A percentile compares a stretch with the other conserved stretches of the same genome.
These are phyloP conservation scores for Neoarius graeffei DNA, from an alignment of 2,113 vertebrate species.

Conservation along the genomic window DNA sequence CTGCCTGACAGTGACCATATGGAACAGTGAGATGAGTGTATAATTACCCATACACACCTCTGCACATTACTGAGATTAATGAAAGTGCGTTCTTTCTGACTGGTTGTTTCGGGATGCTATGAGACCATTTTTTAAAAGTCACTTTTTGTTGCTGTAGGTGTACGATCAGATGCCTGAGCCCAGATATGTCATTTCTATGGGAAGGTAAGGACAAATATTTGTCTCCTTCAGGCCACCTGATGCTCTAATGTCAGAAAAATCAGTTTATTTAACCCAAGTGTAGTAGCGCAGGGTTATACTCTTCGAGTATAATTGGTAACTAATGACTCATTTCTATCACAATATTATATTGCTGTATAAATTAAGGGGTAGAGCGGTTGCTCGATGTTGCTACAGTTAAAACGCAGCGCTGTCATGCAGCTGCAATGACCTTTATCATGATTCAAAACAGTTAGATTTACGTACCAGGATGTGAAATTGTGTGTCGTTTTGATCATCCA, in stretches of 20 bases:
- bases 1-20: neutral
- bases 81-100: neutral
- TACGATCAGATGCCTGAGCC: conserved; percentile 98
- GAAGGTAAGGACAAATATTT: conserved; percentile 77
- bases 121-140: neutral
- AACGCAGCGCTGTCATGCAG: neutral
- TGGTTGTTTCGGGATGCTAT: neutral
- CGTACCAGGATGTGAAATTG: neutral
- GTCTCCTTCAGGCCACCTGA: too few relatives aligned
- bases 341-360: neutral
- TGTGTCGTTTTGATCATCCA: neutral
- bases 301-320: neutral
- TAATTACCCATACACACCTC: neutral
- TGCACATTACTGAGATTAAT: neutral
- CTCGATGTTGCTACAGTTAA: neutral
- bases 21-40: neutral
- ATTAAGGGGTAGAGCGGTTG: neutral
- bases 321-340: neutral
- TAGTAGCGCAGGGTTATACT: neutral
- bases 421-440: neutral
- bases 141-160: conserved; percentile 74
- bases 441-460: neutral
- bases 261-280: neutral
- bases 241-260: too few relatives aligned
- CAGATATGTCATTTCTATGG: conserved; percentile 96